Evolutionary conservation across 2,888 invertebrate genomes (phyloP).

Genomic region (Chesias legatella): DNA sequence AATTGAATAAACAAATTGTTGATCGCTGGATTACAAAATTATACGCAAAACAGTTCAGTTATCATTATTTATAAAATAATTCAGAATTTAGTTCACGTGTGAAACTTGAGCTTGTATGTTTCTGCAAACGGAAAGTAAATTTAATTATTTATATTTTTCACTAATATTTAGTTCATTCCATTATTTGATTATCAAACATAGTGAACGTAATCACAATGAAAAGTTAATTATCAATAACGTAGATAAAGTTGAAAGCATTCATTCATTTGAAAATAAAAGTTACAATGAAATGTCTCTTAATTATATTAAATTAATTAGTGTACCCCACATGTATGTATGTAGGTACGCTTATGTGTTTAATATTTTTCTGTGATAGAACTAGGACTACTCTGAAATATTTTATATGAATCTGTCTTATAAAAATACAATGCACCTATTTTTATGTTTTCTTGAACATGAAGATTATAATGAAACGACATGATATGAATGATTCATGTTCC

Average conservation of each 20-base stretch:
- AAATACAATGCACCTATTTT: slow-evolving; percentile 4
- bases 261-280: not conserved
- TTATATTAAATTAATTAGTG: too few species aligned
- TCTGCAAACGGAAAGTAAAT: slow-evolving; percentile 12
- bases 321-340: slow-evolving; percentile 9
- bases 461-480: not conserved
- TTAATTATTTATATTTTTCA: slow-evolving; percentile 33
- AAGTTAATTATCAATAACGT: not conserved
- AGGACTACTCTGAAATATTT: slow-evolving; percentile 49
- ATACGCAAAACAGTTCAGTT: too few species aligned
- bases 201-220: too few species aligned
- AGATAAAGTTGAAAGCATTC: slow-evolving; percentile 2
- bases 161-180: slow-evolving; percentile 52
- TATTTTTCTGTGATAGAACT: slow-evolving; percentile 78
- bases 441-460: not conserved
- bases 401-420: slow-evolving; percentile 12
- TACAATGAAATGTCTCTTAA: too few species aligned
- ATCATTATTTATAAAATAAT: not conserved
- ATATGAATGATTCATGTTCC: slow-evolving; percentile 1
- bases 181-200: slow-evolving; percentile 36
- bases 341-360: slow-evolving; percentile 46
- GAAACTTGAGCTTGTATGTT: slow-evolving; percentile 43
- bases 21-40: not conserved
- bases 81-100: slow-evolving; percentile 39
- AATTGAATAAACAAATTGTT: not conserved